Conservation (phyloP, 1,140 invertebrate species). For the Zaprionus tsacasi region DNA sequence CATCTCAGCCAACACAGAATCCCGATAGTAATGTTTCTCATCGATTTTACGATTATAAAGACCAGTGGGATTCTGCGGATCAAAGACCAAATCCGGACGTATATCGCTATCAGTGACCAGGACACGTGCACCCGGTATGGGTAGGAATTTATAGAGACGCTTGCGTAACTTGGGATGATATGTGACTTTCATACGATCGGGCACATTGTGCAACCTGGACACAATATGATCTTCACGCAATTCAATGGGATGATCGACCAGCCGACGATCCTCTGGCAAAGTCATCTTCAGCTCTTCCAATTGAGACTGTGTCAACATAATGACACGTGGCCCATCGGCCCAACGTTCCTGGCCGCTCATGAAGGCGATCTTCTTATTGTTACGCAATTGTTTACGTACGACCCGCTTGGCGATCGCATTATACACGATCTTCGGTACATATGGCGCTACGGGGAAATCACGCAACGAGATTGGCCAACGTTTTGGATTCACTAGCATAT, state of each 20-base stretch:
- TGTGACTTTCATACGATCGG: constrained; percentile 54
- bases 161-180: constrained; percentile 70
- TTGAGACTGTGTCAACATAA: constrained; percentile 56
- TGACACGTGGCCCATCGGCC: constrained; percentile 54
- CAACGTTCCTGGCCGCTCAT: constrained; percentile 72
- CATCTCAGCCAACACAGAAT: constrained; percentile 47
- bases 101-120: constrained; percentile 71
- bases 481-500: constrained; percentile 64
- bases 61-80: constrained; percentile 60
- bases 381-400: constrained; percentile 67
- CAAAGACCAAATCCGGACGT: constrained; percentile 54
- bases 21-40: constrained; percentile 51
- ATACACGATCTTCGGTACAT: constrained; percentile 58
- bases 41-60: constrained; percentile 54
- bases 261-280: constrained; percentile 56
- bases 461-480: constrained; percentile 37
- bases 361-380: constrained; percentile 79
- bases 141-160: constrained; percentile 69
- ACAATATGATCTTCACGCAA: constrained; percentile 32
- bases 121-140: constrained; percentile 68
- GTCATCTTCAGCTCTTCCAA: constrained; percentile 59
- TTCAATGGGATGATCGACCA: constrained; percentile 51
- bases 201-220: constrained; percentile 50
- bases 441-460: constrained; percentile 16
- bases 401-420: constrained; percentile 67